These are phyloP conservation scores for Alces alces DNA, from an alignment of 2,113 vertebrate species.

Conservation along the genomic window DNA sequence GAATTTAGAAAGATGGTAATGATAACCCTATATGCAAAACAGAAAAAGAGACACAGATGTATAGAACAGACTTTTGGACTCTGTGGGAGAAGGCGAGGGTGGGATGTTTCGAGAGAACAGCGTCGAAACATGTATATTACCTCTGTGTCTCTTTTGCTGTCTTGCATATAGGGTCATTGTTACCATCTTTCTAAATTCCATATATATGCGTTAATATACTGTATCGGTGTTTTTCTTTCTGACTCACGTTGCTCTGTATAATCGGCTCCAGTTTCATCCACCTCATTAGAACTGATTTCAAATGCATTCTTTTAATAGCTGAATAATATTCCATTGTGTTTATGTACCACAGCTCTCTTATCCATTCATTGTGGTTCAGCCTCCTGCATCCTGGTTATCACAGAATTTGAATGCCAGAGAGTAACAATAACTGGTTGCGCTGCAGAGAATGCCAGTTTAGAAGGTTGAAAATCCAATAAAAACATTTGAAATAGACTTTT, in stretches of 20 bases:
- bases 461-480: neutral
- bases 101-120: too few relatives aligned
- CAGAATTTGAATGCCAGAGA: neutral
- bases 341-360: neutral
- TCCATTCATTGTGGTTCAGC: neutral
- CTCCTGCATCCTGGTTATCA: accelerated
- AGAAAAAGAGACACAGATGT: too few relatives aligned
- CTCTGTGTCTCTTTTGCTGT: neutral
- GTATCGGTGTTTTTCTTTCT: neutral
- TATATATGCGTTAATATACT: neutral
- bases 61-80: too few relatives aligned
- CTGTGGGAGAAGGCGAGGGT: too few relatives aligned
- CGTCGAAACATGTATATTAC: neutral
- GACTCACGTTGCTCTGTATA: neutral
- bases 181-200: neutral
- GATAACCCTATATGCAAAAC: too few relatives aligned
- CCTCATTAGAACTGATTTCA: neutral
- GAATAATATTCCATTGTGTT: neutral
- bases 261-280: neutral
- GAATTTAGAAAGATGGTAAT: too few relatives aligned
- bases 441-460: neutral
- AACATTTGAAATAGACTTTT: neutral
- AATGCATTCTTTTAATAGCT: neutral
- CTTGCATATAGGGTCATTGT: neutral
- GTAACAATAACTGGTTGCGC: neutral